Percentiles rank a stretch among this genome's conserved stretches.
Evolutionary conservation across 2,113 vertebrate species (phyloP).

Genomic region (Embiotoca jacksoni): DNA sequence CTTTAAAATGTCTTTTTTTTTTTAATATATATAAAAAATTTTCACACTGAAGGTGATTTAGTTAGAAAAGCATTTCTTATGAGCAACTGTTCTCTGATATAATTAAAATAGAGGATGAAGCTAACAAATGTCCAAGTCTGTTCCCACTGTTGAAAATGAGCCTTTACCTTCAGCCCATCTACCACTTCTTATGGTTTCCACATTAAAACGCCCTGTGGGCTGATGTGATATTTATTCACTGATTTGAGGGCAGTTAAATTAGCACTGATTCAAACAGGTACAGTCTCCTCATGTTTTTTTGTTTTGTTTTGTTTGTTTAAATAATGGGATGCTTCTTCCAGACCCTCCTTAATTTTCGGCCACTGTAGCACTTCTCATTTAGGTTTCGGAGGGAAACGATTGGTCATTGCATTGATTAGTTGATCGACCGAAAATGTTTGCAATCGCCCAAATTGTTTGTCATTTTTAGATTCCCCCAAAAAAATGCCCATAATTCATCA

Average conservation of each 20-base stretch:
- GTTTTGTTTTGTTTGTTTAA: too few species aligned
- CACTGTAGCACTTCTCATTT: not conserved
- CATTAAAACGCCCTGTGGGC: not conserved
- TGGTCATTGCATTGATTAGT: not conserved
- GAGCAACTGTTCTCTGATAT: constrained; percentile 7
- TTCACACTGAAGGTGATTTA: not conserved
- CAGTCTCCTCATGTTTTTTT: too few species aligned
- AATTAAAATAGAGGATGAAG: not conserved
- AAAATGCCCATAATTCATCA: too few species aligned
- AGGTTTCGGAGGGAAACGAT: not conserved
- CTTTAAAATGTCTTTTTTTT: not conserved
- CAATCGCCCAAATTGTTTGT: too few species aligned
- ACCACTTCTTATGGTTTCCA: not conserved
- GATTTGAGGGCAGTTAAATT: not conserved
- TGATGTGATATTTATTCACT: not conserved
- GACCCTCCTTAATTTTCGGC: not conserved
- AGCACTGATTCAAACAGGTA: not conserved
- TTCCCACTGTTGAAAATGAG: too few species aligned
- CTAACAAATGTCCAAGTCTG: not conserved
- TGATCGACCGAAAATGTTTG: too few species aligned
- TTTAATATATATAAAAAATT: too few species aligned
- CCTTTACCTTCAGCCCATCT: not conserved
- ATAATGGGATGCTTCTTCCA: too few species aligned
- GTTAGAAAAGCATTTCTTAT: not conserved
- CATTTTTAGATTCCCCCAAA: too few species aligned